These are phyloP conservation scores for Pararge aegeria DNA, from an alignment of 1,140 invertebrate species.

Conservation along the genomic window DNA sequence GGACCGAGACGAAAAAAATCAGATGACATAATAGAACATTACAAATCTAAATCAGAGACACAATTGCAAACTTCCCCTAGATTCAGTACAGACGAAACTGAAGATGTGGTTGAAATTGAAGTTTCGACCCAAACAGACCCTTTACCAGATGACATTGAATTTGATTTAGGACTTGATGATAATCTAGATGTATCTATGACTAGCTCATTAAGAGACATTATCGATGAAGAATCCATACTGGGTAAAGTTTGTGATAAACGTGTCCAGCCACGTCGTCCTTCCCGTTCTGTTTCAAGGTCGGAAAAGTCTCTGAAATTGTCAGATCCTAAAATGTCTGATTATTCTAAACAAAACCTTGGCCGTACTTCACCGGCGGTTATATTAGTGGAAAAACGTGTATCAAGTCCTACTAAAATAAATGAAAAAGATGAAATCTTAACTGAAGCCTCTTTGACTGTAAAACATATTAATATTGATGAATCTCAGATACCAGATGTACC, in stretches of 20 bases:
- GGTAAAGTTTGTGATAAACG: conserved; percentile 48
- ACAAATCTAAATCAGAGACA: conserved; percentile 13
- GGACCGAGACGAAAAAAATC: conserved; percentile 72
- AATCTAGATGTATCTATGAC: conserved; percentile 70
- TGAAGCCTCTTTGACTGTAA: conserved; percentile 80
- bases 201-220: conserved; percentile 63
- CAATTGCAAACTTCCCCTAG: conserved; percentile 24
- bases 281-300: conserved; percentile 64
- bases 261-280: conserved; percentile 62
- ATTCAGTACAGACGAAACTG: conserved; percentile 28
- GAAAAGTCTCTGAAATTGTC: conserved; percentile 79
- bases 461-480: conserved; percentile 66
- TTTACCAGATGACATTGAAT: conserved; percentile 87
- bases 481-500: conserved; percentile 63
- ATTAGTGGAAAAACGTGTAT: conserved; percentile 80
- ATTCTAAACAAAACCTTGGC: conserved; percentile 77
- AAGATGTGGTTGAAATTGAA: conserved; percentile 82
- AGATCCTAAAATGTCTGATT: conserved; percentile 79
- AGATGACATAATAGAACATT: conserved; percentile 52
- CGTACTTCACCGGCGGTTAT: conserved; percentile 82
- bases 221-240: conserved; percentile 62
- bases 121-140: conserved; percentile 91
- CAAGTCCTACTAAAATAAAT: conserved; percentile 78
- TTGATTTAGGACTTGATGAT: conserved; percentile 82
- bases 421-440: conserved; percentile 76